phyloP scores from a whole-genome alignment of 1,140 invertebrate genomes.

The Leptinotarsa lineolata region DNA sequence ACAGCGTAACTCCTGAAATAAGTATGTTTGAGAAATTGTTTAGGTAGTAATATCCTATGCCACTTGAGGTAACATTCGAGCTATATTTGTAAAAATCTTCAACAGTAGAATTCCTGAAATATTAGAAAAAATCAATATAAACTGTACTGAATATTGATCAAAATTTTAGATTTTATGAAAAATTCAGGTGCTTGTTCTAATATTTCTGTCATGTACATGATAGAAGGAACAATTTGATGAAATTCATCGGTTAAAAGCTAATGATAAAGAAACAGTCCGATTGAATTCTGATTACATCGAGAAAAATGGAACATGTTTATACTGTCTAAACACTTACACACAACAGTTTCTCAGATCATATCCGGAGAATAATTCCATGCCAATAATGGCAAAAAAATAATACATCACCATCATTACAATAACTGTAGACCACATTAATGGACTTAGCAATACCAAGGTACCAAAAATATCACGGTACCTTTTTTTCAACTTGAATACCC shows the following conservation, averaged over 20 bases:
- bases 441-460: conserved; percentile 80
- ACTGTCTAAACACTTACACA: conserved; percentile 65
- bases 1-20: conserved; percentile 79
- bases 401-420: conserved; percentile 86
- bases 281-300: too few relatives aligned
- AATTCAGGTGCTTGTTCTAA: too few relatives aligned
- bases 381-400: conserved; percentile 90
- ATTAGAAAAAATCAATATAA: too few relatives aligned
- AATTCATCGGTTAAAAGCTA: too few relatives aligned
- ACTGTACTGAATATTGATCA: too few relatives aligned
- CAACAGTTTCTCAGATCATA: conserved; percentile 83
- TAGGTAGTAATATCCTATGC: conserved; percentile 80
- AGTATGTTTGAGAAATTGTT: conserved; percentile 84
- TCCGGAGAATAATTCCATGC: conserved; percentile 85
- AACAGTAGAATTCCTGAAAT: conserved; percentile 77
- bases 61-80: conserved; percentile 62
- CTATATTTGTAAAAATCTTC: conserved; percentile 77
- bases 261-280: too few relatives aligned
- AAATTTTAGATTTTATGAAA: too few relatives aligned
- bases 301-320: too few relatives aligned
- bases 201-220: too few relatives aligned
- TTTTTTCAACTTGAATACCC: conserved; percentile 82
- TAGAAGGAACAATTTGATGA: too few relatives aligned
- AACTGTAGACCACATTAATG: conserved; percentile 75
- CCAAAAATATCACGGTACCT: conserved; percentile 88